Base-by-base conservation (phyloP, 92 coral and sea anemone species). In the Porites cylindrica region DNA sequence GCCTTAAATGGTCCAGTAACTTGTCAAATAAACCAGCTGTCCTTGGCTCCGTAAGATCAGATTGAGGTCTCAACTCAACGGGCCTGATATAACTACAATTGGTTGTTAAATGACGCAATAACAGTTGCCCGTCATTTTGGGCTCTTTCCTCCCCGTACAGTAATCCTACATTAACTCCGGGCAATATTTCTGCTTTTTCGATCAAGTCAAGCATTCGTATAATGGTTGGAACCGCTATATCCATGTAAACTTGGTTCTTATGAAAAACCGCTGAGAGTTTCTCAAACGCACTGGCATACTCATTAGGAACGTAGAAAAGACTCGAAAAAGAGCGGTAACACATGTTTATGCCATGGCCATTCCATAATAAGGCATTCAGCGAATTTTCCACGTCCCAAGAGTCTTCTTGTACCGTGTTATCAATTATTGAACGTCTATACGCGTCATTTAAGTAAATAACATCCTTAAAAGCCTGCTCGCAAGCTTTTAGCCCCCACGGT, bases 311-410 rank as follows among this genome's bases (percentile, higher is more conserved):
- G 74, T 91, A 96, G 65, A 95, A 90, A 6, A 91, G 58, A 21
- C 90, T 93, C 1, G 95, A 63, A 47, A 75, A 77, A 8, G 91
- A 88, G 14, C 85, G 93, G 84, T 93, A 96, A 68, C 99, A 96
- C 77, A 75, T 90, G 69, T 93, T 95, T 20, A 56, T 71, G 1
- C 98, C 99, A 10, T 87, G 92, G 14, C 99, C 99, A 66, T 96
- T 96, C 99, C 99, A 96, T 53, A 96, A 84, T 16, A 96, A 65
- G 6, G 99, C 99, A 76, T 96, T 96, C 74, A 96, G 56, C 9
- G 99, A 89, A 58, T 85, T 91, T 66, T 91, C 96, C 10, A 91
- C 93, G 67, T 96, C 98, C 99, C 98, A 96, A 24, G 77, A 29
- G 13, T 65, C 51, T 26, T 84, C 70, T 10, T 75, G 69, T 6